Base-by-base conservation (phyloP, 1,140 invertebrate species). In the Zaprionus nigranus region DNA sequence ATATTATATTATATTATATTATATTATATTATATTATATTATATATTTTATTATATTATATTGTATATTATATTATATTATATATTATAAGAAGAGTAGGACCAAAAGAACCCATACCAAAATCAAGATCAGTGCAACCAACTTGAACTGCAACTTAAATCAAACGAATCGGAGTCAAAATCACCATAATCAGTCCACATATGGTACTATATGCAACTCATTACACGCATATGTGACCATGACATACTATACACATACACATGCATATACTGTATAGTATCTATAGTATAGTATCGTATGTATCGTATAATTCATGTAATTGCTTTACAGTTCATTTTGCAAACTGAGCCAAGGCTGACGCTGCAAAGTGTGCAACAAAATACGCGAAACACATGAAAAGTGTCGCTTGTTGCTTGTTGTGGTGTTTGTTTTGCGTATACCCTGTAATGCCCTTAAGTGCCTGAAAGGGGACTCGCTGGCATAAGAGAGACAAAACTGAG, bases 311-410 rank as follows among this genome's bases (percentile, higher is more conserved):
- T 53, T 51, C 49, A 46, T 46, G 49, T 68, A 73, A 73, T 73
- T 73, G 58, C 51, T 68, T 73, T 73, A 54, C 64, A 56, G 71
- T 67, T 68, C 46, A 68, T 73, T 68, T 56, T 56, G 34, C 13
- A 60, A 60, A 28, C 51, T 66, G 43, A 56, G 54, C 26, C 51
- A 57, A 58, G 56, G n/a, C 40, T 34, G 64, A 28, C 64, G n/a
- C 43, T 34, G 40, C 34, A 57, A 73, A 73, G 63, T 34, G 30
- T 63, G 56, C 70, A 54, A 67, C 54, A 65, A 72, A 65, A 67
- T 57, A 58, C 15, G 56, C 24, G 13, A 12, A 59, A 40, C 62
- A 22, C 69, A 72, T 59, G 26, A 67, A 60, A 72, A 59, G 36
- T 56, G 20, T 57, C 38, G 51, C 43, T 22, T 26, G 30, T 20